Evolutionary conservation across 2,888 invertebrate species (phyloP).

Genomic region (Reticulitermes lucifugus): DNA sequence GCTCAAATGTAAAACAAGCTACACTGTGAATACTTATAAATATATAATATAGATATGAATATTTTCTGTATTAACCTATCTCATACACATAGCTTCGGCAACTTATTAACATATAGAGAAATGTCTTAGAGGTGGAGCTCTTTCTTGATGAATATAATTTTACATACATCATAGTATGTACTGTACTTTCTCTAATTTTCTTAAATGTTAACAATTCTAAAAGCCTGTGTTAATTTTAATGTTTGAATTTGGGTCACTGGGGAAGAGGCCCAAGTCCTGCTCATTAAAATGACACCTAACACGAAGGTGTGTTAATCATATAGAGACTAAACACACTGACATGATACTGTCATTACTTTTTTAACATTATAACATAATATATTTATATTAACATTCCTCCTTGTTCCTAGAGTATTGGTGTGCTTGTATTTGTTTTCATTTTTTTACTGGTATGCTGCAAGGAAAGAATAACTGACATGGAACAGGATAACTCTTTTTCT

Average conservation of each 20-base stretch:
- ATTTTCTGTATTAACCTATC: slow-evolving; percentile 5
- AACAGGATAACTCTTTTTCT: slow-evolving; percentile 43
- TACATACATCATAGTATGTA: slow-evolving; percentile 40
- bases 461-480: slow-evolving; percentile 3
- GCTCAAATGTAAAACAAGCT: slow-evolving; percentile 38
- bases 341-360: slow-evolving; percentile 28
- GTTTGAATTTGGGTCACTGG: slow-evolving; percentile 50
- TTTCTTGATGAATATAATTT: slow-evolving; percentile 37
- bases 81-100: slow-evolving; percentile 31
- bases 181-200: slow-evolving; percentile 39
- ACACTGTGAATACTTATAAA: slow-evolving; percentile 39
- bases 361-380: slow-evolving; percentile 22
- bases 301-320: background rate
- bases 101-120: slow-evolving; percentile 27
- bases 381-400: slow-evolving; percentile 33
- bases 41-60: slow-evolving; percentile 26
- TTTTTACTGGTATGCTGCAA: slow-evolving; percentile 32
- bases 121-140: slow-evolving; percentile 43
- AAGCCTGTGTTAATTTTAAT: slow-evolving; percentile 39
- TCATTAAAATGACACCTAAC: slow-evolving; percentile 35
- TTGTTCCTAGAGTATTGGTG: slow-evolving; percentile 31
- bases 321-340: background rate
- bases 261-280: slow-evolving; percentile 52
- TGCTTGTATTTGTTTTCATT: slow-evolving; percentile 38
- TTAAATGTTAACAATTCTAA: slow-evolving; percentile 39